Evolutionary conservation across 1,140 invertebrate genomes (phyloP), one percentile per base, ranked within the genome.

Genomic region (Periplaneta americana): DNA sequence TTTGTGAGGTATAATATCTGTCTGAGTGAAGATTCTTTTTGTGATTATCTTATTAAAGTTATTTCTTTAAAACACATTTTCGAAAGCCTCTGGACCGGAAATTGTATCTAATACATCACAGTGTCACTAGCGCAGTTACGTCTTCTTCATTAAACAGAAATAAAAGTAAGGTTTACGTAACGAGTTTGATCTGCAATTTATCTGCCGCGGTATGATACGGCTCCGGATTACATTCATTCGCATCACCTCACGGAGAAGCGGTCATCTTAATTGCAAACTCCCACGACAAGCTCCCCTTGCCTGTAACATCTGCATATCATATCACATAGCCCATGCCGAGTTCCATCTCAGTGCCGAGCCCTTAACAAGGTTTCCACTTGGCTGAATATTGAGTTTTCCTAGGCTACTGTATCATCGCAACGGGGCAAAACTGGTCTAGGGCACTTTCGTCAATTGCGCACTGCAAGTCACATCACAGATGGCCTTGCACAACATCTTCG

Each of bases 281-380:
- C 32, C 79, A 33, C 78, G 34, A 32, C 36, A 48, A 36, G 36
- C 36, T 31, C 78, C 33, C 78, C n/a, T n/a, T 37, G 39, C 13
- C 22, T 31, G 33, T 37, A 31, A 33, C 79, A 74, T 80, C 79
- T 80, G 79, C 79, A 80, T 80, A 80, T 57, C 66, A 80, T 80
- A 80, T 57, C 66, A 80, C 76, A 78, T 39, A 36, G 36, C 76
- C 76, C 22, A 22, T 28, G 76, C 36, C 76, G 35, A 15, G 76
- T 36, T 34, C 76, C 34, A 78, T 78, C 34, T 36, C 76, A 78
- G 76, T 78, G 76, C 76, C 76, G n/a, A 83, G 84, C 80, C 85
- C 84, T 87, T 87, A 87, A 87, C 87, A 87, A 86, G 86, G 84
- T 87, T 87, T 87, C 86, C 86, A 84, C 86, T 82, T 84, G 86